phyloP scores from a whole-genome alignment of 2,888 invertebrate species.

The Alcis repandata region DNA sequence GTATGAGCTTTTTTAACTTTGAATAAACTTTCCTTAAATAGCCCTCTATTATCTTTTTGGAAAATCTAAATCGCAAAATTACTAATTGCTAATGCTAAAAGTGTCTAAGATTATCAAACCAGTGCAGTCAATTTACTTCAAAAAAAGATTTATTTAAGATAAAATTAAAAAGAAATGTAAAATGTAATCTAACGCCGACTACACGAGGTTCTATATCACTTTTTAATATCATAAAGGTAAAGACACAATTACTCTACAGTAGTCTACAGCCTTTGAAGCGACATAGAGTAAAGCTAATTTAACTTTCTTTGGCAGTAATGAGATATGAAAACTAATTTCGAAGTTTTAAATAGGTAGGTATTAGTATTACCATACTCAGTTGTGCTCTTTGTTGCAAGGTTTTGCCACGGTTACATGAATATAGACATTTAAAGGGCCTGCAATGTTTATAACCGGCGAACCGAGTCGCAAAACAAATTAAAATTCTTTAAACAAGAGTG shows the following conservation, averaged over 20 bases:
- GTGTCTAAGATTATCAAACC: too few species aligned
- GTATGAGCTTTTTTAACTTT: too few species aligned
- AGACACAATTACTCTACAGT: background rate
- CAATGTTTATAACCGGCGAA: background rate
- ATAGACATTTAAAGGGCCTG: background rate
- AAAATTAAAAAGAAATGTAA: background rate
- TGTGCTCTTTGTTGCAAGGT: constrained; percentile 7
- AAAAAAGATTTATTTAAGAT: background rate
- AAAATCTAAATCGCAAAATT: too few species aligned
- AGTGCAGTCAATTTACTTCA: too few species aligned
- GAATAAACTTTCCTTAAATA: too few species aligned
- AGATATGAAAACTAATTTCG: constrained; percentile 32
- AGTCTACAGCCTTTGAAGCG: constrained; percentile 21
- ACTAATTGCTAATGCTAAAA: too few species aligned
- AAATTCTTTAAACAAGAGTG: background rate
- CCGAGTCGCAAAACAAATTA: background rate
- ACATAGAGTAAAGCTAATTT: constrained; percentile 32
- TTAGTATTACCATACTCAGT: constrained; percentile 13
- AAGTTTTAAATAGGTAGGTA: constrained; percentile 27
- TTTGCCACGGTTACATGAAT: background rate
- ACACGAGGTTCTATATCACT: background rate
- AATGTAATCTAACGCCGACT: background rate
- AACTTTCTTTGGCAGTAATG: constrained; percentile 33
- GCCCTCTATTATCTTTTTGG: too few species aligned
- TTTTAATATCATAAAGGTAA: constrained; percentile 15